Evolutionary conservation across 1,140 invertebrate genomes (phyloP), one percentile per base, ranked within the genome.

Genomic region (Xylocopa sonorina): DNA sequence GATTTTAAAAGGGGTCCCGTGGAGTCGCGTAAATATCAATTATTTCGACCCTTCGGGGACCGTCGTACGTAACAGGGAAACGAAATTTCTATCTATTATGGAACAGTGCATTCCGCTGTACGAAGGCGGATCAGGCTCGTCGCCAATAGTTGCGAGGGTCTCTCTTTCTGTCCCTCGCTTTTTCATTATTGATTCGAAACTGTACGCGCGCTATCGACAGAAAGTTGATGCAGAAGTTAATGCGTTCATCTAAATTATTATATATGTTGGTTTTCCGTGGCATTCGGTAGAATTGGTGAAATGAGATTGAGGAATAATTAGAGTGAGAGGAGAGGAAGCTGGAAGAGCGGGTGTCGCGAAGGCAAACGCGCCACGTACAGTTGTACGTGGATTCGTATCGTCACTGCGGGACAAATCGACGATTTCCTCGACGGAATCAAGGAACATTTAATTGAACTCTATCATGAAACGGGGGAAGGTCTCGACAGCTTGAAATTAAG

Each of bases 21-120:
- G 63, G 27, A 41, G 14, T n/a, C n/a, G 32, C 57, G 46, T 58
- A 67, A 76, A 76, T 80, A 63, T 83, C 41, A 84, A 80, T 84
- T 83, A 76, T 75, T 41, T 29, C 55, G 12, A 43, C 24, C 38
- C 43, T 27, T 41, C 29, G 29, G 29, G 29, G 18, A 64, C 16
- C 27, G 0, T 24, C 38, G 38, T 34, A 53, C 38, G 38, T 34
- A 53, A 34, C 34, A 7, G 21, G 1, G 51, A 38, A 48, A 58
- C 64, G 21, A 46, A 67, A 43, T 41, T 67, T 55, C 50, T n/a
- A 50, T 41, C 34, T 29, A 66, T 67, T 51, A 76, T 16, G 21
- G 38, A 46, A 12, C 62, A 16, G 3, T 7, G 34, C 27, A 16
- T 24, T 55, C 43, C 38, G 7, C 24, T 18, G 18, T n/a, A 53